Evolutionary conservation across 1,140 invertebrate species (phyloP).

Genomic region (Zaprionus ornatus): DNA sequence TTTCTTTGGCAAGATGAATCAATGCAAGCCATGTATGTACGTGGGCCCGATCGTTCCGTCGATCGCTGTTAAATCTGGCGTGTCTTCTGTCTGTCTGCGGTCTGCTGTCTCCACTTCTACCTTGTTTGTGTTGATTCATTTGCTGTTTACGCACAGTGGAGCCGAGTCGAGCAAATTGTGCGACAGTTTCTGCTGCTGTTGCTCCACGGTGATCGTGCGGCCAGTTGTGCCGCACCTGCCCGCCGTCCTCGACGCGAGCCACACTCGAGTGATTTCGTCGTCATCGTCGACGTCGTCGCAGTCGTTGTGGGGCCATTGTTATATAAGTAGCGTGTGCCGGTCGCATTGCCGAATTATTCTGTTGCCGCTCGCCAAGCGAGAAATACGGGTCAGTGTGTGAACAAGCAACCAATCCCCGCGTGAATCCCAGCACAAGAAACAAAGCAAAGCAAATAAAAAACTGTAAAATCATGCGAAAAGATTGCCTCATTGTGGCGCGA

Average conservation of each 20-base stretch:
- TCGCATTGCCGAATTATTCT: slow-evolving; percentile 69
- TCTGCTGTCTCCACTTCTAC: slow-evolving; percentile 30
- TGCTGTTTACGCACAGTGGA: slow-evolving; percentile 19
- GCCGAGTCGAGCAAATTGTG: slow-evolving; percentile 5
- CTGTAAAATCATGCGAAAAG: slow-evolving; percentile 56
- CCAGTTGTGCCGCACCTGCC: slow-evolving; percentile 50
- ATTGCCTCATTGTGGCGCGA: slow-evolving; percentile 61
- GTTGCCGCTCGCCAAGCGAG: slow-evolving; percentile 30
- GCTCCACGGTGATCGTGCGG: slow-evolving; percentile 14
- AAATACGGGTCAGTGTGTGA: slow-evolving; percentile 77
- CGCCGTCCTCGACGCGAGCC: slow-evolving; percentile 52
- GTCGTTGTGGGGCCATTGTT: slow-evolving; percentile 50
- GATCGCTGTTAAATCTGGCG: slow-evolving; percentile 47
- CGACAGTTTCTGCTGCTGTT: not conserved
- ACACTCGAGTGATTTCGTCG: slow-evolving; percentile 65
- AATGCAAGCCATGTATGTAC: slow-evolving; percentile 18
- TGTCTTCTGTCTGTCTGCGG: slow-evolving; percentile 22
- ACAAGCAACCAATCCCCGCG: slow-evolving; percentile 16
- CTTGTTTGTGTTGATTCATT: slow-evolving; percentile 72
- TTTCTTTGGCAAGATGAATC: slow-evolving; percentile 38
- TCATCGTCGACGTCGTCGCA: slow-evolving; percentile 34
- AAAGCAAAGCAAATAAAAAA: not conserved
- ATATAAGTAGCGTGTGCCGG: slow-evolving; percentile 79
- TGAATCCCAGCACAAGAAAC: slow-evolving; percentile 16
- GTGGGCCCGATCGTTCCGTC: slow-evolving; percentile 8